Evolutionary conservation across 2,797 vertebrate genomes (phyloP), one percentile per base, ranked within the genome.

Genomic region (Cyclura pinguis): DNA sequence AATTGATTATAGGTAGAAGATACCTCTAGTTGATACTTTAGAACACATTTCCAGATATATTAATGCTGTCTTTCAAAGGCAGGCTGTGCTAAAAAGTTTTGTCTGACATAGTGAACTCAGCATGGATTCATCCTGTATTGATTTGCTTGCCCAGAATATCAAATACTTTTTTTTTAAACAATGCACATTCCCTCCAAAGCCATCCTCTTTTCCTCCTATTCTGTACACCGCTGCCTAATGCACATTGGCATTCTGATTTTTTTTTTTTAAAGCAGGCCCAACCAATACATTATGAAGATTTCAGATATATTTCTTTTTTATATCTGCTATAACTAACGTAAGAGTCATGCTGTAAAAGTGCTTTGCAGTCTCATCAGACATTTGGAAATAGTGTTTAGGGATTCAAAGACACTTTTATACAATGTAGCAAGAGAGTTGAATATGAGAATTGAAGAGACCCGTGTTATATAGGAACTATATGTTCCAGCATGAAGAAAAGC

Each of bases 321-420:
- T 85, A 90, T 80, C 38, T 86, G 64, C 38, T 85, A 87, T 64
- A 62, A 18, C 50, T 81, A 55, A 80, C 32, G 8, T 72, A 81
- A 64, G 72, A 50, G 69, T 92, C 92, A 85, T 87, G 77, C 93
- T 90, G 83, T 82, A 86, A 69, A 52, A 94, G 92, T 93, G 92
- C 59, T 94, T 92, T 50, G 1, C 87, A 57, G 93, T 92, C 84
- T 77, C 87, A 81, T 90, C 94, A 91, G 90, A 94, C 78, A 47
- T 94, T 97, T 95, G 93, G 92, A 91, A 69, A 93, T 89, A 83
- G 93, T 94, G 90, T 91, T 85, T 13, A 80, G 94, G 92, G 87
- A 93, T 95, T 94, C 91, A 93, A 93, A 96, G 95, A 96, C 96
- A 95, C 96, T 89, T 93, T 91, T 94, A 94, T 77, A 88, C 93